Conservation (phyloP, 2,113 vertebrate species). For the Thomomys bottae region DNA sequence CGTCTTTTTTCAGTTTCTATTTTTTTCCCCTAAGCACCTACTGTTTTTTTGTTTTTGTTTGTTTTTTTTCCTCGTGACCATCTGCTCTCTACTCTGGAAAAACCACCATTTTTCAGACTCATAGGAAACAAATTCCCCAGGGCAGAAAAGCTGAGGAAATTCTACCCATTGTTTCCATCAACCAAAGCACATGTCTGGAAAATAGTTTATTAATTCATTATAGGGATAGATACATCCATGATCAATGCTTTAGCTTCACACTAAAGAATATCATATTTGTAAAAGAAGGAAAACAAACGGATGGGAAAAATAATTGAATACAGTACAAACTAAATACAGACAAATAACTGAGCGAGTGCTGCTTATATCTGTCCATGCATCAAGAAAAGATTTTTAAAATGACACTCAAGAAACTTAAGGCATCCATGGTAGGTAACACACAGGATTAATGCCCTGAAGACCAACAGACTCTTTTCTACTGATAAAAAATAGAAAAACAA, state of each 20-base stretch:
- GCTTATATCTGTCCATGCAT: constrained; percentile 80
- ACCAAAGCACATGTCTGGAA: constrained; percentile 59
- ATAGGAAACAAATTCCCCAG: constrained; percentile 11
- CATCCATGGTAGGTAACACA: constrained; percentile 75
- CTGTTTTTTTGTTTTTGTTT: neutral
- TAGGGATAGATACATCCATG: constrained; percentile 85
- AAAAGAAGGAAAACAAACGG: constrained; percentile 79
- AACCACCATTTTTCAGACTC: constrained; percentile 6
- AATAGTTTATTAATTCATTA: constrained; percentile 87
- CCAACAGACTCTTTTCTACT: constrained; percentile 79
- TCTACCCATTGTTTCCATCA: neutral
- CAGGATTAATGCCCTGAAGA: constrained; percentile 80
- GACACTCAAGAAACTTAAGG: constrained; percentile 77
- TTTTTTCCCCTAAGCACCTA: neutral
- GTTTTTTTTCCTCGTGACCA: neutral
- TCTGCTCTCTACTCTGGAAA: constrained; percentile 30
- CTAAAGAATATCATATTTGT: constrained; percentile 85
- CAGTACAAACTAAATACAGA: constrained; percentile 83
- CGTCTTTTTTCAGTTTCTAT: neutral
- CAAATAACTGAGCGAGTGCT: constrained; percentile 80
- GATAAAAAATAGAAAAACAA: neutral
- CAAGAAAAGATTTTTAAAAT: constrained; percentile 72
- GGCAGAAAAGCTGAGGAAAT: constrained; percentile 20
- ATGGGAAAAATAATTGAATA: constrained; percentile 83
- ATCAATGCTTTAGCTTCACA: constrained; percentile 84